phyloP scores from a whole-genome alignment of 2,113 vertebrate species.

The Chaetodon auriga region DNA sequence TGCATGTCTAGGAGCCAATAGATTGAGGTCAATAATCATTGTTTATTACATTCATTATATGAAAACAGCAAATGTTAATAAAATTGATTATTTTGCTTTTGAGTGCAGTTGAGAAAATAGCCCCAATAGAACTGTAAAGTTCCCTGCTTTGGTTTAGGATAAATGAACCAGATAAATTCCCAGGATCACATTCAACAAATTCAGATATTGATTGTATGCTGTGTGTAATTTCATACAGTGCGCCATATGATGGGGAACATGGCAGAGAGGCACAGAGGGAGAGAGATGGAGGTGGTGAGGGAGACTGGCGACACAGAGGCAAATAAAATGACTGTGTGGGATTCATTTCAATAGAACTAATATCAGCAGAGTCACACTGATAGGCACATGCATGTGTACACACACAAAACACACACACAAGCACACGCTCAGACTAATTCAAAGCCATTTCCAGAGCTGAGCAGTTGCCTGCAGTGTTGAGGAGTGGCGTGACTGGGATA shows the following conservation, averaged over 20 bases:
- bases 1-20: conserved; percentile 63
- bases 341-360: conserved; percentile 58
- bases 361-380: conserved; percentile 35
- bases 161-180: conserved; percentile 53
- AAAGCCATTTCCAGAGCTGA: conserved; percentile 69
- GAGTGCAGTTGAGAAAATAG: conserved; percentile 36
- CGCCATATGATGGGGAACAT: conserved; percentile 21
- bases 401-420: conserved; percentile 1
- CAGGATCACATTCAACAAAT: conserved; percentile 56
- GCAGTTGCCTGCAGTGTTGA: conserved; percentile 69
- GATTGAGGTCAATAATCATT: conserved; percentile 70
- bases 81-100: conserved; percentile 59
- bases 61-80: conserved; percentile 66
- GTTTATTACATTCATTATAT: conserved; percentile 69
- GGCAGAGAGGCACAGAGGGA: neutral
- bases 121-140: conserved; percentile 22
- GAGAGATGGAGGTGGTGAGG: neutral
- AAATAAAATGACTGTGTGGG: conserved; percentile 49
- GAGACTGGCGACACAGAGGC: conserved; percentile 36
- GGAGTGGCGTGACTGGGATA: conserved; percentile 60
- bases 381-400: conserved; percentile 2
- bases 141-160: conserved; percentile 44
- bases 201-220: conserved; percentile 48
- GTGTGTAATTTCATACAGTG: conserved; percentile 44
- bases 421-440: conserved; percentile 13